These are phyloP conservation scores for Danio albolineatus DNA, from an alignment of 2,797 vertebrate species.

Conservation along the genomic window DNA sequence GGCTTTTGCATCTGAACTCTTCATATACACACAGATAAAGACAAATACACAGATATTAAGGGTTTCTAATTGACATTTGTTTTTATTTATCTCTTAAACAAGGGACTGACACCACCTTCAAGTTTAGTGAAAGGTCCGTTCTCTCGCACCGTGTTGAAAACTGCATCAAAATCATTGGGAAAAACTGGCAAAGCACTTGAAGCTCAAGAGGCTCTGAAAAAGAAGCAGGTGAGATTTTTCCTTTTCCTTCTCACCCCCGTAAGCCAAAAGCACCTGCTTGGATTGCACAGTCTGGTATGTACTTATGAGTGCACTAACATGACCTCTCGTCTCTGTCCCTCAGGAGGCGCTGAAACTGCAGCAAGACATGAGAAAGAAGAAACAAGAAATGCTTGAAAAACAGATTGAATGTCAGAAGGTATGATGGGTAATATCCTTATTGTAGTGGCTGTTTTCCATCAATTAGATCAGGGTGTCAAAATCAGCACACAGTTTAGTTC, in stretches of 20 bases:
- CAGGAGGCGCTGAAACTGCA: conserved; percentile 94
- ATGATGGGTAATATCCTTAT: conserved; percentile 43
- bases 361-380: conserved; percentile 97
- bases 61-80: neutral
- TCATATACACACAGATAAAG: too few species aligned
- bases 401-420: conserved; percentile 99
- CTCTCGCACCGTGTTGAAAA: conserved; percentile 82
- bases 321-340: conserved; percentile 47
- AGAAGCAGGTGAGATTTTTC: conserved; percentile 88
- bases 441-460: neutral
- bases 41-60: neutral
- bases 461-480: too few species aligned
- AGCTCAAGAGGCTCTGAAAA: conserved; percentile 91
- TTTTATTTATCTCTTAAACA: conserved; percentile 2
- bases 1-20: too few species aligned
- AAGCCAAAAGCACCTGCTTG: neutral
- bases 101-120: conserved; percentile 67
- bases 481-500: too few species aligned
- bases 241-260: conserved; percentile 3
- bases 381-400: conserved; percentile 94
- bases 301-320: conserved; percentile 24
- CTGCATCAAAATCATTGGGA: conserved; percentile 82
- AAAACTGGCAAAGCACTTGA: conserved; percentile 88
- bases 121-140: conserved; percentile 86
- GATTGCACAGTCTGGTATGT: neutral